Base-by-base conservation (phyloP, 2,888 invertebrate genomes). In the Eubasilissa splendida region DNA sequence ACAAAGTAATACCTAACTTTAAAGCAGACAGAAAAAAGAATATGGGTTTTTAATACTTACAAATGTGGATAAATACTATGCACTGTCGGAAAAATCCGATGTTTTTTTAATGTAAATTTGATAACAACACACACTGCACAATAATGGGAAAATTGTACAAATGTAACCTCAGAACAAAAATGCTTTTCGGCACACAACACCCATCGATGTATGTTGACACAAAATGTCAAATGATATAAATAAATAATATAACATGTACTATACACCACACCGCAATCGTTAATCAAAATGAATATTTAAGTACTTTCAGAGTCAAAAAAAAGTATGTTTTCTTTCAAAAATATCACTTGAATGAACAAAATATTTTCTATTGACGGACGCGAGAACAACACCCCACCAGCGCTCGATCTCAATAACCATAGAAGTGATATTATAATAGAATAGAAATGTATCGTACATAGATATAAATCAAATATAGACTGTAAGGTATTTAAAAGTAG, bases 151-250 rank as follows among this genome's bases (percentile, higher is more conserved):
- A 10, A 58, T 14, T 11, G 33, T 53, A 58, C 42, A 50, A 77
- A 77, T 50, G 14, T 60, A 71, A 78, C 53, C 60, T 78, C 70
- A 71, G 33, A 73, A 58, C 33, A n/a, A 12, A 78, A 78, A 71
- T 71, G 71, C 71, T 71, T 68, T 75, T 79, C 74, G 73, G 68
- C 65, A 78, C 80, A 81, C 80, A 68, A 74, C 77, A 81, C 80
- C 77, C 80, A 79, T 65, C 71, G 65, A 53, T 77, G 63, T 60
- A 58, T 81, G 80, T 81, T 81, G 80, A 81, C 80, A 81, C 80
- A 81, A 81, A 81, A 81, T 77, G 80, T 81, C 80, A 81, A 81
- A 81, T 14, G 50, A 66, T 22, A 53, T 74, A 66, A 65, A 74
- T 56, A 59, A 74, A 79, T n/a, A 74, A 54, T 53, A 65, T 56